A percentile compares a stretch with the other conserved stretches of the same genome.
phyloP scores from a whole-genome alignment of 2,113 vertebrate species.

The Chiloscyllium plagiosum region DNA sequence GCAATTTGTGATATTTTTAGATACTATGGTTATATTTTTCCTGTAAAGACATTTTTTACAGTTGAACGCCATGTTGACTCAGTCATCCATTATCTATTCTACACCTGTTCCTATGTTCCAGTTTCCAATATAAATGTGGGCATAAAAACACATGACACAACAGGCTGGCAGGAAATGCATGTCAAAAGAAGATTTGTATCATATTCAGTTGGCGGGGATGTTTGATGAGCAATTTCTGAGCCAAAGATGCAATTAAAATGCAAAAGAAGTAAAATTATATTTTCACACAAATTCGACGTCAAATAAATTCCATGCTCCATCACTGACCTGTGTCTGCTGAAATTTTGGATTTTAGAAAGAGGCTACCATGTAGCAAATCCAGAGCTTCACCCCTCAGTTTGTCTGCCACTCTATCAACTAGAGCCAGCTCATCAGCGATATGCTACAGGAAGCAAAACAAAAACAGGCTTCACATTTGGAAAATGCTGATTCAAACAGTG shows the following conservation, averaged over 20 bases:
- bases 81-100: neutral
- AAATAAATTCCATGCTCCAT: neutral
- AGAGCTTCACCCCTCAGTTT: constrained; percentile 48
- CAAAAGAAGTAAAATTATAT: neutral
- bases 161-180: neutral
- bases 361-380: constrained; percentile 51
- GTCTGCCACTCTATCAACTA: constrained; percentile 47
- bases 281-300: neutral
- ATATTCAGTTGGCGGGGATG: neutral
- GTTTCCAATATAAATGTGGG: neutral
- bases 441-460: constrained; percentile 40
- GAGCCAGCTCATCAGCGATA: constrained; percentile 46
- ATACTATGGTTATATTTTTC: neutral
- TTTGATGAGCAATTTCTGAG: neutral
- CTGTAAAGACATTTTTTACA: neutral
- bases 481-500: neutral
- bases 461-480: neutral
- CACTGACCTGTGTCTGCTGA: constrained; percentile 47
- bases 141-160: neutral
- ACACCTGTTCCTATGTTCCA: too few relatives aligned
- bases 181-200: neutral
- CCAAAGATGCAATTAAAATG: neutral
- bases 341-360: constrained; percentile 51
- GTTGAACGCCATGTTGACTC: neutral
- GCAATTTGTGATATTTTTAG: neutral